phyloP scores from a whole-genome alignment of 1,140 invertebrate species.

The Helicoverpa armigera region DNA sequence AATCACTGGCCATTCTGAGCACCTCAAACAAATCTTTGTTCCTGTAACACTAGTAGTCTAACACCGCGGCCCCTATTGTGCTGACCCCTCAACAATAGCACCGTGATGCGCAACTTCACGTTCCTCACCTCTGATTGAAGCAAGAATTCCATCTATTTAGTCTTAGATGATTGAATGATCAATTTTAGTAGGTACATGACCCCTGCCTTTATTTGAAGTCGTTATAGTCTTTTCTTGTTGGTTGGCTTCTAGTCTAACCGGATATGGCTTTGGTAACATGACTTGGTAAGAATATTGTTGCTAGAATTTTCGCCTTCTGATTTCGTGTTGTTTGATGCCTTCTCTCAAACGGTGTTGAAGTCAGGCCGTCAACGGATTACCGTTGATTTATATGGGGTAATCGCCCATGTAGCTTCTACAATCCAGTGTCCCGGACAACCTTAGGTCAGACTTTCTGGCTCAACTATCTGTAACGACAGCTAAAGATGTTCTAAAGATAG shows the following conservation, averaged over 20 bases:
- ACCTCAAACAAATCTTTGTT: conserved; percentile 57
- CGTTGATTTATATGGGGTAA: too few relatives aligned
- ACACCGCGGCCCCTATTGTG: conserved; percentile 42
- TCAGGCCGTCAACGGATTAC: too few relatives aligned
- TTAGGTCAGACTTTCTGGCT: too few relatives aligned
- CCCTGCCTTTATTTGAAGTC: neutral
- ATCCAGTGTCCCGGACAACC: too few relatives aligned
- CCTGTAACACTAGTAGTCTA: conserved; percentile 63
- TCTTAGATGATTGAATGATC: neutral
- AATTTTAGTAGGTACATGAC: neutral
- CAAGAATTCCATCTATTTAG: conserved; percentile 26
- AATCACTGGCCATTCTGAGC: conserved; percentile 61
- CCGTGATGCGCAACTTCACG: conserved; percentile 43
- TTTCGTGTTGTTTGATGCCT: too few relatives aligned
- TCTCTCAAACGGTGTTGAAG: too few relatives aligned
- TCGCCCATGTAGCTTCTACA: too few relatives aligned
- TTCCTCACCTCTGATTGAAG: neutral
- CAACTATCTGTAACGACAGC: too few relatives aligned
- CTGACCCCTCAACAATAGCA: conserved; percentile 23
- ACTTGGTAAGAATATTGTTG: too few relatives aligned
- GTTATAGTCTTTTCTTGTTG: neutral
- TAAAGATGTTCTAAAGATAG: too few relatives aligned
- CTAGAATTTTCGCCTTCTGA: too few relatives aligned
- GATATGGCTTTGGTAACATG: neutral
- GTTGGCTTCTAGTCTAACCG: neutral